Evolutionary conservation across 1,140 invertebrate genomes (phyloP).

Genomic region (Drosophila saltans): DNA sequence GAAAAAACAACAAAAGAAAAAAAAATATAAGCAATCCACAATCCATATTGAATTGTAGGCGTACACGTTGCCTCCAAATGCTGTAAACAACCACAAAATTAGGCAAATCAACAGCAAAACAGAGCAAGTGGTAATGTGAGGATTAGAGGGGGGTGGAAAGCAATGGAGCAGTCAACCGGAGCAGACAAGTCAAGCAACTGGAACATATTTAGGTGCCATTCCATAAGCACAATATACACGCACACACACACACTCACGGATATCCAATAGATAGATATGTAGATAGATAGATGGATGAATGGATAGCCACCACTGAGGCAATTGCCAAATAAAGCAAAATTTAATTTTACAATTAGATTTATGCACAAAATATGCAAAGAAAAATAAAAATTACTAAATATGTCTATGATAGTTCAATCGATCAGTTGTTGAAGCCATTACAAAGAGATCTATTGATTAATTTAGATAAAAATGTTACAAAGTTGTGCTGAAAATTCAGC

Average conservation of each 20-base stretch:
- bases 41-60: conserved; percentile 64
- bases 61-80: conserved; percentile 64
- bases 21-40: conserved; percentile 22
- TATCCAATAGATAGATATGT: conserved; percentile 18
- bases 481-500: too few species aligned
- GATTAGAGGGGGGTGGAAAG: not conserved
- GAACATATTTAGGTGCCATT: conserved; percentile 49
- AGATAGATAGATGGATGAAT: conserved; percentile 10
- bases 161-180: conserved; percentile 7
- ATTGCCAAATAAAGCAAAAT: conserved; percentile 51
- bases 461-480: not conserved
- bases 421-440: not conserved
- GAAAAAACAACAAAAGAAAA: conserved; percentile 9
- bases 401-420: not conserved
- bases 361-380: conserved; percentile 34
- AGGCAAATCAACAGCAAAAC: conserved; percentile 67
- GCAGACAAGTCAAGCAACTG: conserved; percentile 50
- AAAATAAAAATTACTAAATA: conserved; percentile 31
- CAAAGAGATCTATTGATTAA: conserved; percentile 3
- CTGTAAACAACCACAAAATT: conserved; percentile 70
- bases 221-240: conserved; percentile 28
- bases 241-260: conserved; percentile 20
- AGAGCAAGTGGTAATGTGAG: conserved; percentile 1
- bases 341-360: conserved; percentile 41
- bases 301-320: conserved; percentile 11